phyloP scores from a whole-genome alignment of 2,113 vertebrate genomes.

The Daubentonia madagascariensis region DNA sequence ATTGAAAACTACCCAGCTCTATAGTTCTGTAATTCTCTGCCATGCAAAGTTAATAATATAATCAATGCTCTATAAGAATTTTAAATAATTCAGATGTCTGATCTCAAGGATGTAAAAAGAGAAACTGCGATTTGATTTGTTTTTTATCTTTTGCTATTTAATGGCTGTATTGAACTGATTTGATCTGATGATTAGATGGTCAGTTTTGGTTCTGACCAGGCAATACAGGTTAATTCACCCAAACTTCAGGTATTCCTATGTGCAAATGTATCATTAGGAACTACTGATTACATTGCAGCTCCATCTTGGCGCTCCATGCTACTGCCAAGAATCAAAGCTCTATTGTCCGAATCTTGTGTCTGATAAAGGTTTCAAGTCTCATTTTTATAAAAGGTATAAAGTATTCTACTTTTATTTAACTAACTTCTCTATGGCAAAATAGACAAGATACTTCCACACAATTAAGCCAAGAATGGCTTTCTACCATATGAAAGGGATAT shows the following conservation, averaged over 20 bases:
- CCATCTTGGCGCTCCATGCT: fast-evolving
- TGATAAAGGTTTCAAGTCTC: not conserved
- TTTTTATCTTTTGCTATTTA: not conserved
- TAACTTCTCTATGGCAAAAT: not conserved
- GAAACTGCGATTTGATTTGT: not conserved
- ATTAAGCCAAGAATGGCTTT: not conserved
- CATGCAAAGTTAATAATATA: not conserved
- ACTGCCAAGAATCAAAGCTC: not conserved
- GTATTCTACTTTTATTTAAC: not conserved
- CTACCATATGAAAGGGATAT: constrained; percentile 4
- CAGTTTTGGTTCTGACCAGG: not conserved
- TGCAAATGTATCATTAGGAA: not conserved
- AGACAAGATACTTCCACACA: not conserved
- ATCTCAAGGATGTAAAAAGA: not conserved
- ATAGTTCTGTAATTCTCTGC: not conserved
- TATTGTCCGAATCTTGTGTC: not conserved
- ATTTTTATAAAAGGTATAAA: not conserved
- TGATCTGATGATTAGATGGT: not conserved
- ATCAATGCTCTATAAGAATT: not conserved
- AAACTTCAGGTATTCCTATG: fast-evolving
- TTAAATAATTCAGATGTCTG: not conserved
- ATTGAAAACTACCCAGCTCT: too few species aligned
- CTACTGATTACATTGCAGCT: fast-evolving
- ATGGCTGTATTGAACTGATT: not conserved
- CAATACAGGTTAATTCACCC: too few species aligned